These are phyloP conservation scores for Sylvilagus floridanus DNA, from an alignment of 2,797 vertebrate genomes.

Conservation along the genomic window DNA sequence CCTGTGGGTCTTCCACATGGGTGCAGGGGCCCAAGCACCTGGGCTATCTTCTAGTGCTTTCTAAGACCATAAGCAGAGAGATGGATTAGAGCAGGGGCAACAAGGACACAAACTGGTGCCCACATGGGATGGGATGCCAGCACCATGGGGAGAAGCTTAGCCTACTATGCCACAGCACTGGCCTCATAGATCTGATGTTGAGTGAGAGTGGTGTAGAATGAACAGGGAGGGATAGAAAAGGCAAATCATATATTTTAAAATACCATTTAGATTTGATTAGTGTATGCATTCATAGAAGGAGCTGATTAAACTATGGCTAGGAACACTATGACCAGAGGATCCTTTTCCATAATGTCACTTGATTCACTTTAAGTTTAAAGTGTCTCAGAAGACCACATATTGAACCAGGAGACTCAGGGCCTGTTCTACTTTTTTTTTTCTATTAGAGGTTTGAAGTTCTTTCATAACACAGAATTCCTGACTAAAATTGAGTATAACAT, in stretches of 20 bases:
- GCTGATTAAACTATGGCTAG: not conserved
- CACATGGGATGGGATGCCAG: no score
- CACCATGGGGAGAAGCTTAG: no score
- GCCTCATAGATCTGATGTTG: not conserved
- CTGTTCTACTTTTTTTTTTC: not conserved
- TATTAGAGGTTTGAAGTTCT: not conserved
- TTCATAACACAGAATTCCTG: not conserved
- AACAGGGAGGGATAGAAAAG: not conserved
- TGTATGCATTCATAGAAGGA: not conserved
- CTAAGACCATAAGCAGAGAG: no score
- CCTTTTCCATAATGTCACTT: not conserved
- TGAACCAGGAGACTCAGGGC: not conserved
- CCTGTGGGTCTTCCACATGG: no score
- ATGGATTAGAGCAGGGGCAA: no score
- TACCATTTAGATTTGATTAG: constrained; percentile 15
- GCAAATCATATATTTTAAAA: not conserved
- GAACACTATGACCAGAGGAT: not conserved
- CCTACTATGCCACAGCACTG: no score
- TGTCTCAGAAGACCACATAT: not conserved
- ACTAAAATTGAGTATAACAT: not conserved
- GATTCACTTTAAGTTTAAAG: constrained; percentile 15
- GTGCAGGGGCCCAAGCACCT: no score
- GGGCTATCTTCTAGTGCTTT: no score
- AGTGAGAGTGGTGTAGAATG: no score
- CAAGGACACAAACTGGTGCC: no score